Evolutionary conservation across 2,888 invertebrate species (phyloP), one percentile per base, ranked within the genome.

Genomic region (Ephialtes manifestator): DNA sequence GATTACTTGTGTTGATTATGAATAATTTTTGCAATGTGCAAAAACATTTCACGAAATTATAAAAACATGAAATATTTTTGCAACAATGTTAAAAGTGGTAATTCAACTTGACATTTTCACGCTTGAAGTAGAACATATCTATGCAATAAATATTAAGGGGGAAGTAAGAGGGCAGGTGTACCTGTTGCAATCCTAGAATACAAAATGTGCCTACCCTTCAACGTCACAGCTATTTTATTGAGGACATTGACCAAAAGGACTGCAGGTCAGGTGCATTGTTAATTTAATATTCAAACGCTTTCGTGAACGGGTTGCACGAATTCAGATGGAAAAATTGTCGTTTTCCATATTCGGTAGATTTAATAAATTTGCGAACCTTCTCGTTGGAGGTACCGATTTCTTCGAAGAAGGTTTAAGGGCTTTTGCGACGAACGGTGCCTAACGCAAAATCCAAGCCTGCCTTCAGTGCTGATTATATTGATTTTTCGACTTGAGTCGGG

Each of bases 231-330:
- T 8, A 24, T 55, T 20, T 55, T 55, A 55, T 24, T 24, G 55
- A 55, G 20, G 55, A 7, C 53, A 20, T 20, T 11, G 20, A 24
- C 11, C 8, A 24, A 53, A 53, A 18, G 8, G 53, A 20, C 53
- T 53, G 11, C 18, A 53, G 20, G 53, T 53, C 53, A 53, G 20
- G 20, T 53, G 20, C 18, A 20, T 18, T 53, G 8, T 7, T n/a
- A n/a, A n/a, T n/a, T n/a, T n/a, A n/a, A n/a, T 8, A 18, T 18
- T 20, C 20, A 20, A 7, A 60, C 11, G 39, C 7, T 20, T 35
- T 18, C 7, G 24, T 13, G 55, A 77, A 77, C 15, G 43, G 24
- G 67, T 67, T 67, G 11, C 39, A 43, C n/a, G 43, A 28, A 67
- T 24, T 55, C 13, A 20, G 7, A 4, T 1, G 11, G 8, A 18